Conservation (phyloP, 2,113 vertebrate genomes). For the Tetraodon nigroviridis region DNA sequence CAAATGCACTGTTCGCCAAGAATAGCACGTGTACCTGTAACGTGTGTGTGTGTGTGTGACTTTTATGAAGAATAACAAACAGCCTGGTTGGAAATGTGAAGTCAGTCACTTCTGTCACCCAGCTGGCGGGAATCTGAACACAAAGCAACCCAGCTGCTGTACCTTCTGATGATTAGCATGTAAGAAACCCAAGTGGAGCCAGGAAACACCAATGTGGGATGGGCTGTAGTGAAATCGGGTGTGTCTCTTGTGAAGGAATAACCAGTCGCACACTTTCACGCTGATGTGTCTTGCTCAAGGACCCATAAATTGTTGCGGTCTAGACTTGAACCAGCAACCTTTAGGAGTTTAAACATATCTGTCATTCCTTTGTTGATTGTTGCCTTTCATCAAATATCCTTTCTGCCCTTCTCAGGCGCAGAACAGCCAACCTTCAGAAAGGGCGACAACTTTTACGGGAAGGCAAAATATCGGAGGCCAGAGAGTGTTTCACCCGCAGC, state of each 20-base stretch:
- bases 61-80: neutral
- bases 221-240: no score
- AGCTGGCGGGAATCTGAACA: no score
- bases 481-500: constrained; percentile 88
- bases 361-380: no score
- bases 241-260: no score
- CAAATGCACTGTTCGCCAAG: neutral
- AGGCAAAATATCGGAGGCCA: constrained; percentile 86
- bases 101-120: no score
- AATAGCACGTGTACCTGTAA: neutral
- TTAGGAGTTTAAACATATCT: no score
- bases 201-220: no score
- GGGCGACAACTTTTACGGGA: constrained; percentile 89
- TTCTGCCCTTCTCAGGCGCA: constrained; percentile 72
- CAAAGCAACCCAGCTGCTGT: no score
- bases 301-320: neutral
- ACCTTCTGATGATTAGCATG: no score
- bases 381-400: neutral
- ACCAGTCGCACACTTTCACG: no score
- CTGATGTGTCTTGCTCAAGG: no score
- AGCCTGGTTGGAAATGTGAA: neutral
- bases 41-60: neutral
- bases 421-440: constrained; percentile 84
- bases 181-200: no score
- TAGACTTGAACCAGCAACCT: neutral